Base-by-base conservation (phyloP, 2,113 vertebrate species). In the Periophthalmus modestus region DNA sequence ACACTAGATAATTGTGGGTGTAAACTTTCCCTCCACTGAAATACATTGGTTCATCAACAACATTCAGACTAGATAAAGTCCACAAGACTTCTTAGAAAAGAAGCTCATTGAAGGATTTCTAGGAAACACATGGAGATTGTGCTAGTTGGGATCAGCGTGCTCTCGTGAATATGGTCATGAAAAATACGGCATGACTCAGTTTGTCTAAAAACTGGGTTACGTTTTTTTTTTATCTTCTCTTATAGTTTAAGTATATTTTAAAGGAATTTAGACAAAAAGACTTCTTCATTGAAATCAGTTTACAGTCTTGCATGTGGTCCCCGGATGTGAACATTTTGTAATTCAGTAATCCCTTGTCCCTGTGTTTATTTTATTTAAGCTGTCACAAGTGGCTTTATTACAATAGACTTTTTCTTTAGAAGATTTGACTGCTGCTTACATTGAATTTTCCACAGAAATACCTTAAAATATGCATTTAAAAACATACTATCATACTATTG, bases 41-140 rank as follows among this genome's bases (percentile, higher is more conserved):
- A 18, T 16, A n/a, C 19, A 68, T 81, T 78, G 85, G 74, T 68
- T 75, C 57, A 68, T 62, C 28, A 2, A 21, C 71, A 80, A 54
- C 78, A 73, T 62, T 11, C 66, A 72, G 52, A 28, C 81, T 16
- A 74, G 77, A 85, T 86, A 67, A 78, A 80, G 74, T 85, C 84
- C 78, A 81, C 72, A 73, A 69, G 70, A 75, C 68, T 87, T 89
- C 87, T 75, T 28, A 72, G 83, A 82, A 77, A 69, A 65, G 14
- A 62, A 58, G 62, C 73, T 81, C 47, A 73, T 76, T 85, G 78
- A 36, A 82, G 69, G 71, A 81, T 82, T 88, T 87, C 86, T 66
- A 34, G 77, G 87, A 87, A 85, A 69, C 65, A 19, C 61, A 18
- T 70, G 19, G 67, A 69, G 63, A 74, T 78, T 66, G 68, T 43